These are phyloP conservation scores for Parnassius apollo DNA, from an alignment of 2,888 invertebrate genomes.

Conservation along the genomic window DNA sequence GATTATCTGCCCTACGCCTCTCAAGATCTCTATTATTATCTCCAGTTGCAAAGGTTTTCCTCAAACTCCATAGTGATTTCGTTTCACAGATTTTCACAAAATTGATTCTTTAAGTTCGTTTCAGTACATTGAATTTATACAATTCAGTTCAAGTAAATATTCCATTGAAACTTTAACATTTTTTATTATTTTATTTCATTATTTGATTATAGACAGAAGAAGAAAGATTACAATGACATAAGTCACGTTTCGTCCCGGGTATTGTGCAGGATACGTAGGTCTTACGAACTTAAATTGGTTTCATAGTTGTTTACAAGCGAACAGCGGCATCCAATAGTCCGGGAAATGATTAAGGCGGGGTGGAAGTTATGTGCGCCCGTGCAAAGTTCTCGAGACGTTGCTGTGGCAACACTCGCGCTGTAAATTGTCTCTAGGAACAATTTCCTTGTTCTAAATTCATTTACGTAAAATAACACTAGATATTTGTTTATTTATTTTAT, in stretches of 20 bases:
- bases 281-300: slow-evolving; percentile 56
- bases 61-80: slow-evolving; percentile 2
- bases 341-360: slow-evolving; percentile 63
- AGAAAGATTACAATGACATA: slow-evolving; percentile 1
- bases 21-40: no score
- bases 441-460: no score
- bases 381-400: slow-evolving; percentile 53
- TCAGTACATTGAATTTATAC: neutral
- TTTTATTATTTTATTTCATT: no score
- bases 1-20: slow-evolving; percentile 2
- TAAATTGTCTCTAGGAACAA: neutral
- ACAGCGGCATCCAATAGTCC: slow-evolving; percentile 58
- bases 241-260: slow-evolving; percentile 17
- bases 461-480: no score
- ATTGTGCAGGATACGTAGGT: slow-evolving; percentile 13
- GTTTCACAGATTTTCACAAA: neutral
- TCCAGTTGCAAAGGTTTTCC: neutral
- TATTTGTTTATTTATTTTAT: no score
- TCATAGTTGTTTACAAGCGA: slow-evolving; percentile 54
- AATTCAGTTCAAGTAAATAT: neutral
- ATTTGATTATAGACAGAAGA: slow-evolving; percentile 6
- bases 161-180: no score
- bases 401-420: slow-evolving; percentile 49
- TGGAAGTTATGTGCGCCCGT: slow-evolving; percentile 39
- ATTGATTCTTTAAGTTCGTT: slow-evolving; percentile 1